Evolutionary conservation across 2,888 invertebrate species (phyloP), one percentile per base, ranked within the genome.

Genomic region (Cephus sareptanus): DNA sequence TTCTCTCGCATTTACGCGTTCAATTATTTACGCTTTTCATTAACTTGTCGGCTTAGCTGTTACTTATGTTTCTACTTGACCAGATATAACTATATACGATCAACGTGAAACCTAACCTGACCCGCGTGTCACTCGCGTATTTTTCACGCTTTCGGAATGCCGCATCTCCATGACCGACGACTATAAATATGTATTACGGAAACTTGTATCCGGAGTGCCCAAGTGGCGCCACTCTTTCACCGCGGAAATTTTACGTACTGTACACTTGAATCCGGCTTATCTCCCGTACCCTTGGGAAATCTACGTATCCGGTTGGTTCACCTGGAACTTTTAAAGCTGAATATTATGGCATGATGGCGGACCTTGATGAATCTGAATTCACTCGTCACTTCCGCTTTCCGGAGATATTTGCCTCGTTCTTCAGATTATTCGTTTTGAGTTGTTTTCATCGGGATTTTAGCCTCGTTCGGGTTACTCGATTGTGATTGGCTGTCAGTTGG

Each of bases 231-330:
- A 9, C 56, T 56, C 23, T 23, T 23, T 23, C 9, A 9, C 1
- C 2, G 9, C 56, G 56, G 56, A 23, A 56, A 56, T 15, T 56
- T 56, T 23, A 56, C 23, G 56, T 56, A 56, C 23, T 23, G 9
- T 23, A 56, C 23, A 56, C 56, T 56, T 56, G 23, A 56, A 56
- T 56, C 2, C 78, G 71, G 77, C 79, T 70, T 80, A 81, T 83
- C 78, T 76, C 76, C 75, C 70, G 34, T 71, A 75, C 81, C 76
- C 81, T 9, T 34, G 83, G 81, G 80, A 83, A 83, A 84, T 84
- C 75, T 83, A 71, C 37, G 80, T 76, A 77, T 81, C 80, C 76
- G 74, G 56, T 69, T 79, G 78, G 81, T 81, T 40, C 79, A 75
- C 74, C 78, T 76, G 68, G 77, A 79, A 78, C 71, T 81, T 81